These are phyloP conservation scores for Myrmecophaga tridactyla DNA, from an alignment of 2,113 vertebrate genomes.

Conservation along the genomic window DNA sequence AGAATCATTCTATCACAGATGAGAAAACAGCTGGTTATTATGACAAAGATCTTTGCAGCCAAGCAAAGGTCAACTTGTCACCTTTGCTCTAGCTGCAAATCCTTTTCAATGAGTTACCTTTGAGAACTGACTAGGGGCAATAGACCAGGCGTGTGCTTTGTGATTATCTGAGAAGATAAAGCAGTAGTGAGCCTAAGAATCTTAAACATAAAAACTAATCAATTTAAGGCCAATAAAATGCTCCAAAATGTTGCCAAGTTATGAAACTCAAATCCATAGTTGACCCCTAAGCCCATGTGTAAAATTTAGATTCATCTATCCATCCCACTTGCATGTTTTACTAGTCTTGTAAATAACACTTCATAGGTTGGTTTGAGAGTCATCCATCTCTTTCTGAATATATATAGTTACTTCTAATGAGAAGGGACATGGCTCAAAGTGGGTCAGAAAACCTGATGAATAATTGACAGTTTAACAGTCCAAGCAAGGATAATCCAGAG, in stretches of 20 bases:
- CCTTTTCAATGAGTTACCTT: slow-evolving; percentile 27
- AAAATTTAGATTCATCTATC: neutral
- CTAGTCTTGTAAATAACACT: neutral
- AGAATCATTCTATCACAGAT: slow-evolving; percentile 34
- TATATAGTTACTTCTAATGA: neutral
- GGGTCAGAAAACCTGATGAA: neutral
- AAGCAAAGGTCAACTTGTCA: slow-evolving; percentile 55
- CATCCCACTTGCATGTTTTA: neutral
- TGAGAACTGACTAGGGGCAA: slow-evolving; percentile 44
- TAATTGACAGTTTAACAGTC: neutral
- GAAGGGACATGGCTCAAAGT: neutral
- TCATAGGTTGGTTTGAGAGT: neutral
- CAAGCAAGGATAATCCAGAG: neutral
- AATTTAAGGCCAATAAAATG: neutral
- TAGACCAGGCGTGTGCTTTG: slow-evolving; percentile 23
- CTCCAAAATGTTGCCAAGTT: neutral
- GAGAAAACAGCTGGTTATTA: slow-evolving; percentile 63
- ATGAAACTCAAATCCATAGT: neutral
- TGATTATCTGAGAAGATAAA: slow-evolving; percentile 34
- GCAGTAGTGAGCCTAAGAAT: neutral
- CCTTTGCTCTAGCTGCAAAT: slow-evolving; percentile 50
- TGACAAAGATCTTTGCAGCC: slow-evolving; percentile 51
- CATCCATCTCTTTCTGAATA: neutral
- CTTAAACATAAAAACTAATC: neutral
- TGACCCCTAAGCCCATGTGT: neutral